A percentile compares a stretch with the other conserved stretches of the same genome.
Evolutionary conservation across 2,113 vertebrate species (phyloP).

Genomic region (Leiothrix lutea): DNA sequence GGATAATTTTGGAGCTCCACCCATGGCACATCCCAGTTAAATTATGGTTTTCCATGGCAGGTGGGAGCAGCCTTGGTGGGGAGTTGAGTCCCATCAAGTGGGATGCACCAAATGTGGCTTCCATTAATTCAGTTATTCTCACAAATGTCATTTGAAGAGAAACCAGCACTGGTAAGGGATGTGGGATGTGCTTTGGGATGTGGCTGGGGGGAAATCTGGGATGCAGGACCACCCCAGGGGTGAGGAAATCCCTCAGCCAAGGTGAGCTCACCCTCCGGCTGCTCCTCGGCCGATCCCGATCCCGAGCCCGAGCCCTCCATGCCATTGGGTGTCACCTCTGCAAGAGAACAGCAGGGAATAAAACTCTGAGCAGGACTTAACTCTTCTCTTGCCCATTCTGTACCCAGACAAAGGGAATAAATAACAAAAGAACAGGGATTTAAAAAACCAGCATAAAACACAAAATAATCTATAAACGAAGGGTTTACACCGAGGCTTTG

Average conservation of each 20-base stretch:
- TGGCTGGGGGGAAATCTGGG: accelerated
- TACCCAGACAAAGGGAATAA: not conserved
- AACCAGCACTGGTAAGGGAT: not conserved
- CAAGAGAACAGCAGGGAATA: not conserved
- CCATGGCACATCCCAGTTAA: accelerated
- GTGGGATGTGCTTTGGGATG: not conserved
- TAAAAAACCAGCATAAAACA: not conserved
- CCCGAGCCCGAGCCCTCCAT: not conserved
- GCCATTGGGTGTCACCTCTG: not conserved
- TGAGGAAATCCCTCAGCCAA: not conserved
- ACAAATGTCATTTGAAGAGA: accelerated
- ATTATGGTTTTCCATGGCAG: not conserved
- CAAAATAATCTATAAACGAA: not conserved
- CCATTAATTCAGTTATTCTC: too few species aligned
- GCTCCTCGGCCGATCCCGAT: not conserved
- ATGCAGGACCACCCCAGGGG: accelerated
- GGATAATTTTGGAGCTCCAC: not conserved
- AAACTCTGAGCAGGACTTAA: not conserved
- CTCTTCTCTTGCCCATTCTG: not conserved
- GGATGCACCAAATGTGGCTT: accelerated
- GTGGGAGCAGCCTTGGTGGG: not conserved
- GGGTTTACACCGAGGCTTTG: accelerated
- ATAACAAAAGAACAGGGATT: not conserved
- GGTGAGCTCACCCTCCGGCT: not conserved
- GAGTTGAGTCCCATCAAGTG: not conserved